Conservation (phyloP, 2,888 invertebrate genomes). For the Torymus aiolomorphi region DNA sequence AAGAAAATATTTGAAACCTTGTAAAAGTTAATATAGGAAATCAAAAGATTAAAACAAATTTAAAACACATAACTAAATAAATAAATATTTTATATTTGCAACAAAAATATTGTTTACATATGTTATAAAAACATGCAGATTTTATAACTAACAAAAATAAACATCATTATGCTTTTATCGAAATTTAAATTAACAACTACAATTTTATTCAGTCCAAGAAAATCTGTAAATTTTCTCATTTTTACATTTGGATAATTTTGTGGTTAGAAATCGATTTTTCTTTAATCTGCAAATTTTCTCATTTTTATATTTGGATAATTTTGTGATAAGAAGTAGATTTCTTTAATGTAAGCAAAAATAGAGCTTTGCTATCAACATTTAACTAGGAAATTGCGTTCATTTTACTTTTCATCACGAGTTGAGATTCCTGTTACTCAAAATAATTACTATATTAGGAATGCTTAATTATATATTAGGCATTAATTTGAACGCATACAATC, state of each 20-base stretch:
- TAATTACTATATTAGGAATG: slow-evolving; percentile 49
- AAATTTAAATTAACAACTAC: slow-evolving; percentile 31
- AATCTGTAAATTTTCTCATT: slow-evolving; percentile 13
- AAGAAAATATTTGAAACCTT: slow-evolving; percentile 33
- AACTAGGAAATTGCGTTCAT: slow-evolving; percentile 22
- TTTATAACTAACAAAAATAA: slow-evolving; percentile 37
- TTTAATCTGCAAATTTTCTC: slow-evolving; percentile 24
- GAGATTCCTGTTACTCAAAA: slow-evolving; percentile 43
- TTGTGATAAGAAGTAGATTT: slow-evolving; percentile 35
- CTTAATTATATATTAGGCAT: slow-evolving; percentile 34
- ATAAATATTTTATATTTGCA: slow-evolving; percentile 51
- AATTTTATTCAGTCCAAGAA: slow-evolving; percentile 15
- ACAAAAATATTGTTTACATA: slow-evolving; percentile 44
- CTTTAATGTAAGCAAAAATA: slow-evolving; percentile 27
- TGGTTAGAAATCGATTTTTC: slow-evolving; percentile 31
- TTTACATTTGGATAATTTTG: slow-evolving; percentile 27
- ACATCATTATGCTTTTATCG: slow-evolving; percentile 17
- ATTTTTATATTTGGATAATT: slow-evolving; percentile 24
- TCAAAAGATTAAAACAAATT: slow-evolving; percentile 30
- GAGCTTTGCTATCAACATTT: slow-evolving; percentile 30
- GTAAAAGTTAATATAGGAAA: slow-evolving; percentile 41
- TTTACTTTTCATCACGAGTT: slow-evolving; percentile 36
- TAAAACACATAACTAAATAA: slow-evolving; percentile 40
- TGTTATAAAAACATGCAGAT: slow-evolving; percentile 35
- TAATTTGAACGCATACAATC: slow-evolving; percentile 51